Evolutionary conservation across 1,140 invertebrate genomes (phyloP), one percentile per base, ranked within the genome.

Genomic region (Rhynchophorus ferrugineus): DNA sequence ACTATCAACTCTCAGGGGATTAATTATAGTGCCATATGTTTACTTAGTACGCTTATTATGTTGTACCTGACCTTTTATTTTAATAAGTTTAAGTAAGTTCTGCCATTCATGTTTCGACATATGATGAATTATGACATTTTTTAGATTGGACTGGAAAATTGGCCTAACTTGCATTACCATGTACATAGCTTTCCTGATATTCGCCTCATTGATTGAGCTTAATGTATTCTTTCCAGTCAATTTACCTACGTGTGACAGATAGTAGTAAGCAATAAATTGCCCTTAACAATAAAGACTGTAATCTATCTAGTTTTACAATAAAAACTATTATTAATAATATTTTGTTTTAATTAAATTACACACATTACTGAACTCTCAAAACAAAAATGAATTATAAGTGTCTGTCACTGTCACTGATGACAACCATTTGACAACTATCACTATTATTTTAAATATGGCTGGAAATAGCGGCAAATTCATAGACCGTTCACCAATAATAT

Each of bases 191-290:
- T 92, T 89, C 63, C 71, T 91, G 45, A 71, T 83, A 36, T 73
- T 91, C 49, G 87, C 89, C 35, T 81, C 83, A 33, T 75, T 91
- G 36, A 87, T 91, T 54, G 89, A 92, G 73, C 74, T 91, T 46
- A 91, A 91, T 70, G 81, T 90, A 54, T 89, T 91, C 75, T 90
- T 91, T 69, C 76, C 73, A 53, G 87, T 90, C 47, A 91, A 91
- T 73, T 70, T 87, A 46, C 87, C 88, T 38, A 85, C 87, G 24
- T 91, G 89, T 42, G 64, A 64, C 50, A 57, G 63, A 61, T 68
- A 57, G 64, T 20, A 49, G 17, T 47, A 9, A 16, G 1, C 20
- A 16, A 6, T 16, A 2, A 37, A 16, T 37, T 9, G 2, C 17
- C 6, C 14, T 1, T 37, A 29, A n/a, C 20, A 44, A 11, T 6